A percentile compares a stretch with the other conserved stretches of the same genome.
Conservation (phyloP, 2,888 invertebrate species). For the Aphelenchoides bicaudatus region DNA sequence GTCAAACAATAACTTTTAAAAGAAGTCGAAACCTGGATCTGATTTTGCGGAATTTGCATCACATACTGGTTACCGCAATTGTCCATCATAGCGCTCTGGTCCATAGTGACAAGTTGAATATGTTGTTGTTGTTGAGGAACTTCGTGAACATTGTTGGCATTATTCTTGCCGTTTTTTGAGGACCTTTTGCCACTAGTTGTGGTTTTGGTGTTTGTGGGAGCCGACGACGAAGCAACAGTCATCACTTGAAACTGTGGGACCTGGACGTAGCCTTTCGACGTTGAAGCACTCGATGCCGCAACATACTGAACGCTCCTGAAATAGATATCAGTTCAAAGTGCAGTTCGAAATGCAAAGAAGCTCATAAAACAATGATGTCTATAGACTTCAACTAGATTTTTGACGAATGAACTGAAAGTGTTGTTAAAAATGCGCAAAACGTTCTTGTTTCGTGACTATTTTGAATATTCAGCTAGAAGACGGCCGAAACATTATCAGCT, state of each 20-base stretch:
- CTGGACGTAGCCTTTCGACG: constrained; percentile 5
- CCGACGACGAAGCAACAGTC: too few species aligned
- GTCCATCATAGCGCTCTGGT: not conserved
- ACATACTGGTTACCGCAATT: not conserved
- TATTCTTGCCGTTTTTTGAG: not conserved
- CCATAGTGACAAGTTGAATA: not conserved
- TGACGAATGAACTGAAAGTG: too few species aligned
- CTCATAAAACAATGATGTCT: too few species aligned
- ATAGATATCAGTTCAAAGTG: too few species aligned
- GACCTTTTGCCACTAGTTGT: not conserved
- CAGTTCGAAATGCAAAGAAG: too few species aligned
- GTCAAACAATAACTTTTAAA: not conserved
- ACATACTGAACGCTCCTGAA: constrained; percentile 2
- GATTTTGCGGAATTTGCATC: not conserved
- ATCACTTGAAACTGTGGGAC: constrained; percentile 7
- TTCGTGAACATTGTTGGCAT: not conserved
- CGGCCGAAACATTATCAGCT: too few species aligned
- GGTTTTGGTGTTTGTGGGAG: too few species aligned
- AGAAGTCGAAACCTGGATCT: not conserved
- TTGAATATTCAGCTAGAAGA: too few species aligned
- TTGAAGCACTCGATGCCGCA: not conserved
- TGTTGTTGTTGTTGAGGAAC: too few species aligned
- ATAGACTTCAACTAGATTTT: too few species aligned
- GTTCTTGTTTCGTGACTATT: too few species aligned
- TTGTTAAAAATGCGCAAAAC: too few species aligned